Evolutionary conservation across 2,888 invertebrate genomes (phyloP), one percentile per base, ranked within the genome.

Genomic region (Tipula confusa): DNA sequence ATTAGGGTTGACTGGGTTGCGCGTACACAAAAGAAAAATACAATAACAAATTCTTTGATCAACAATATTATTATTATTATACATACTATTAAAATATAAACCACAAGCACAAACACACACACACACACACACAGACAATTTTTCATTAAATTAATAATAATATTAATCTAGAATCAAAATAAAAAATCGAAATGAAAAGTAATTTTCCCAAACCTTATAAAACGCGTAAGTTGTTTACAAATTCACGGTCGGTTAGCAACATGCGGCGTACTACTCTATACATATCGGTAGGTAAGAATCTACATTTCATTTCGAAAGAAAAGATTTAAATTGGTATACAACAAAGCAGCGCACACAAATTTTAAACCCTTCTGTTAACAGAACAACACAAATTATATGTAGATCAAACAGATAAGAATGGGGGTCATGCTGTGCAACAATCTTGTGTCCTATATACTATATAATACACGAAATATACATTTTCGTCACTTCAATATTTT

Each of bases 151-250:
- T 64, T 18, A 24, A 64, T 64, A 64, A n/a, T n/a, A n/a, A n/a
- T n/a, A n/a, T n/a, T n/a, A 36, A 64, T 64, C 64, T 64, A 64
- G 38, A 38, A n/a, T n/a, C n/a, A n/a, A n/a, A n/a, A n/a, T n/a
- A n/a, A 6, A 38, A 38, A 38, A 38, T 64, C 13, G 24, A 64
- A 64, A 64, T 24, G 24, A 64, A 64, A 64, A 64, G n/a, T 64
- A 64, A 64, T 64, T 64, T 64, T 64, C 64, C 64, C 64, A 64
- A 64, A 64, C 64, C 18, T 64, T 64, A 7, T 64, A 64, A 24
- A 64, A 64, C 64, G 64, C 64, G 64, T 64, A 64, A 64, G 64
- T 64, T 64, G 64, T 64, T 64, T 64, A 64, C 24, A 64, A 64
- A 64, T 64, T 64, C 64, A 64, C 24, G 64, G 64, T 64, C 64